These are phyloP conservation scores for Fulica atra DNA, from an alignment of 2,113 vertebrate species.

Conservation along the genomic window DNA sequence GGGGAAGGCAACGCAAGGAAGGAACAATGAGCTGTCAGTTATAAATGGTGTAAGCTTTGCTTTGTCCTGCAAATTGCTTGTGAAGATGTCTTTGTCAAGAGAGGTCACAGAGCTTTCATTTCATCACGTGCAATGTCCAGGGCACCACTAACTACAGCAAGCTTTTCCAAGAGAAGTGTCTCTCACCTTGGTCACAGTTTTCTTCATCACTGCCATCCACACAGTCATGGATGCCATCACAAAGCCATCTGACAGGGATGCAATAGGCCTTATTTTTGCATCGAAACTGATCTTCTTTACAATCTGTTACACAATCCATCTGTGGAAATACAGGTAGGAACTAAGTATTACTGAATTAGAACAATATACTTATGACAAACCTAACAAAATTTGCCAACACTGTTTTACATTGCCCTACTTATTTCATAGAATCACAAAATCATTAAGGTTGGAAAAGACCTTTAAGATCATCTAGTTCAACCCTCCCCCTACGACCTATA, in stretches of 20 bases:
- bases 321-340: slow-evolving; percentile 59
- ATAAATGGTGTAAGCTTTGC: not conserved
- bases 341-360: not conserved
- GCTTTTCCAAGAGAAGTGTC: not conserved
- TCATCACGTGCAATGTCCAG: not conserved
- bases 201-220: slow-evolving; percentile 96
- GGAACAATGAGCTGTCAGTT: not conserved
- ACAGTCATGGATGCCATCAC: slow-evolving; percentile 92
- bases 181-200: slow-evolving; percentile 84
- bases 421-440: not conserved
- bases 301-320: slow-evolving; percentile 92
- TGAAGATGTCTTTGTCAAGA: not conserved
- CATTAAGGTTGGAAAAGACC: no score
- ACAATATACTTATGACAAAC: not conserved
- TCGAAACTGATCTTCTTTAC: slow-evolving; percentile 91
- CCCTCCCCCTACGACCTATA: no score
- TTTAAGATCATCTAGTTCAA: no score
- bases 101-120: not conserved
- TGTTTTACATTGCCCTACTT: not conserved
- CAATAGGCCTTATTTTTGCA: slow-evolving; percentile 94
- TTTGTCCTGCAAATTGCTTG: not conserved
- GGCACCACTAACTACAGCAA: not conserved
- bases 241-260: slow-evolving; percentile 91
- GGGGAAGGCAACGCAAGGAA: not conserved
- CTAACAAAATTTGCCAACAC: not conserved